Base-by-base conservation (phyloP, 2,888 invertebrate species). In the Urechis unicinctus region DNA sequence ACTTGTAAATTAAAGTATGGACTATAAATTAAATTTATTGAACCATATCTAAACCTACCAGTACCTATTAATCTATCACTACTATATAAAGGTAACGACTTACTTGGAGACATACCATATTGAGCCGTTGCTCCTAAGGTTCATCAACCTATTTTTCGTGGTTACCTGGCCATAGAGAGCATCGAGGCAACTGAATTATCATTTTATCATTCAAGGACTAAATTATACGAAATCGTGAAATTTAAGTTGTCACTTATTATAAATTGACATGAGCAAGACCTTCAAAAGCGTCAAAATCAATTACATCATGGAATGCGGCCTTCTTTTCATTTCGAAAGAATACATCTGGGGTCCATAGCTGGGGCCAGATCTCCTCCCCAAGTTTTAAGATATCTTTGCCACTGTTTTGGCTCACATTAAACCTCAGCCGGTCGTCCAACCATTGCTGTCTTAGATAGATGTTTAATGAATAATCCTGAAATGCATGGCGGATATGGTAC, bases 401-500 rank as follows among this genome's bases (percentile, higher is more conserved):
- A 6, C 60, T 56, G 31, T 54, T 45, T 25, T 49, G 42, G 56
- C 58, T 50, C 13, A 58, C 53, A 22, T 58, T 42, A 47, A 55
- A 59, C 24, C 9, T 47, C 29, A 92, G 83, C 30, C 92, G 83
- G 56, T 90, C 89, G 79, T 93, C 92, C 25, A 90, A 83, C 92
- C 92, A 93, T 70, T 90, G 90, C 82, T 92, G 91, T 62, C 91
- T 91, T 68, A 92, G 83, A 79, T 92, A 92, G 78, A 93, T 89
- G 73, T 92, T 92, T 17, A 92, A 90, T 62, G 92, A 91, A 79
- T 92, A 93, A 1, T 92, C 92, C 92, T 92, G 57, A 6, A 57
- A 36, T n/a, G n/a, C n/a, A n/a, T n/a, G n/a, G n/a, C n/a, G n/a
- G n/a, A n/a, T n/a, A n/a, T n/a, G n/a, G n/a, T n/a, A n/a, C n/a